A percentile compares a stretch with the other conserved stretches of the same genome.
phyloP scores from a whole-genome alignment of 2,888 invertebrate species.

The Conomelus anceps region DNA sequence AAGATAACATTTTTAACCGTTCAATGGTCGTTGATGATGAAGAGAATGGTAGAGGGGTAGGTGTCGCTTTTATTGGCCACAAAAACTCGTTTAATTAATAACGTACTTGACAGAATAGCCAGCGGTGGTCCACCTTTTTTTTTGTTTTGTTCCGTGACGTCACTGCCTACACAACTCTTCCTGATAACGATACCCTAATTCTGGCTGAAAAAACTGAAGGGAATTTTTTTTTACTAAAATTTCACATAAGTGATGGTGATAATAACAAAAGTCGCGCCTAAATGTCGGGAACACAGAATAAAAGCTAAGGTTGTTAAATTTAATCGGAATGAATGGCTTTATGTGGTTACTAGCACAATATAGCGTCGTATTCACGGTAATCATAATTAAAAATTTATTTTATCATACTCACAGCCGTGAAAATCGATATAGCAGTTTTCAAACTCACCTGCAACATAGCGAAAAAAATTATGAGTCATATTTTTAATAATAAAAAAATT shows the following conservation, averaged over 20 bases:
- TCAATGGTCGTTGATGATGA: no score
- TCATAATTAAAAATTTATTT: neutral
- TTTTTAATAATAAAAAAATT: no score
- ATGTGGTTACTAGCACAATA: neutral
- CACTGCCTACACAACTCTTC: neutral
- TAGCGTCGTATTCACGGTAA: no score
- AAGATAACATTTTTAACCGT: neutral
- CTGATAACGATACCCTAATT: neutral
- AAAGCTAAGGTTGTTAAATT: no score
- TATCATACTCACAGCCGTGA: neutral
- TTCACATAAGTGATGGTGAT: neutral
- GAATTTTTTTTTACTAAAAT: neutral
- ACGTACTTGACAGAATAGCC: neutral
- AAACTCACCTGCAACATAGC: neutral
- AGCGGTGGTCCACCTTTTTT: neutral
- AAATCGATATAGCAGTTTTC: neutral
- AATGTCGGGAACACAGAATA: neutral
- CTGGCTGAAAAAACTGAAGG: neutral
- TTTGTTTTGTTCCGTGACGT: neutral
- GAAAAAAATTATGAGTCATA: neutral
- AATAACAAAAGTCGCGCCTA: neutral
- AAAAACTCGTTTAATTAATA: neutral
- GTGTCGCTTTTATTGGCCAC: neutral
- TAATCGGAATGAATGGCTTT: neutral
- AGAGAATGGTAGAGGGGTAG: neutral